Base-by-base conservation (phyloP, 2,113 vertebrate genomes). In the Sinosuthora webbiana region DNA sequence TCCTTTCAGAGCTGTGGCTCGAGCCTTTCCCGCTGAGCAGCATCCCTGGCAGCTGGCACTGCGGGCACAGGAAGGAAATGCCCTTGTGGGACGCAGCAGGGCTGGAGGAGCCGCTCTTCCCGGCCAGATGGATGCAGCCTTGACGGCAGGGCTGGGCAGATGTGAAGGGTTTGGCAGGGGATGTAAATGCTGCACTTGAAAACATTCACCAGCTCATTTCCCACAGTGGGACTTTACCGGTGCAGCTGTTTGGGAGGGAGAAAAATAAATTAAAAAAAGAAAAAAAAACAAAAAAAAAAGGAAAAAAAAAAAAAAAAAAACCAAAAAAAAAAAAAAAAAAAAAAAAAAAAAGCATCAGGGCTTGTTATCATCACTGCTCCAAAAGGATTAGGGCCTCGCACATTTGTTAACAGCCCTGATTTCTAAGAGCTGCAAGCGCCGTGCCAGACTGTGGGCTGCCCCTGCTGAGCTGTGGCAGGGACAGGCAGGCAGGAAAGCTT, bases 331-430 rank as follows among this genome's bases (percentile, higher is more conserved):
- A 37, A 45, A 30, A 5, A 11, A 16, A 21, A 44, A 21, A 10
- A 11, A 31, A 16, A 11, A 0, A 44, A 49, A 70, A 60, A 74
- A n/a, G 41, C 81, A 62, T 21, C 8, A 23, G 15, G 41, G 50
- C 81, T 83, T 88, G 94, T 94, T 92, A 96, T 87, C 85, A 71
- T 95, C 92, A 7, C 64, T 68, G 83, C 77, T 86, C 84, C 94
- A 81, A 90, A 94, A 89, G 94, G 96, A 96, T 94, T 95, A 94
- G 0, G 12, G 87, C 64, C 93, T 82, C 20, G 11, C 60, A 94
- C 89, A 94, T 83, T 96, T 94, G 91, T 95, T 95, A 95, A 94
- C 91, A 84, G 73, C 77, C 35, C 87, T 81, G 89, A 90, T 97
- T 97, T 94, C 76, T 93, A 97, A 94, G 89, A 94, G 94, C 91